Evolutionary conservation across 1,140 invertebrate genomes (phyloP), one percentile per base, ranked within the genome.

Genomic region (Marisa cornuarietis): DNA sequence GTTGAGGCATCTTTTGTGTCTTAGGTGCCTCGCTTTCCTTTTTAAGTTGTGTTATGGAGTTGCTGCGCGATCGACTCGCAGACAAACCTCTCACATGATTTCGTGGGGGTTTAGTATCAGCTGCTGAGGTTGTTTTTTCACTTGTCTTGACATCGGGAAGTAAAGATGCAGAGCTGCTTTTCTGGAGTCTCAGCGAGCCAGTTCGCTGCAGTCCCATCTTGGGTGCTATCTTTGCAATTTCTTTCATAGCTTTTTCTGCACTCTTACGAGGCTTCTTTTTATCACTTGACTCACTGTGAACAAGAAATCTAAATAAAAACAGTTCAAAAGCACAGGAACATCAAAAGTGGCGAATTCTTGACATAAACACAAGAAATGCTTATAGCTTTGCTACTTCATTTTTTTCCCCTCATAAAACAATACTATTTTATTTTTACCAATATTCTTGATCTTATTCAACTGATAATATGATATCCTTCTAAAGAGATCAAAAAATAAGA

Each of bases 231-330:
- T 77, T 65, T 24, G 52, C 24, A 52, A 26, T 63, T 54, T 73
- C 62, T n/a, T 61, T 61, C 24, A 63, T 49, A 20, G 69, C 26
- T n/a, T 72, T 77, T 22, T 77, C 49, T 24, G 71, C 42, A n/a
- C 66, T 65, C 63, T 73, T 81, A 52, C 69, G 22, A 8, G 61
- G 69, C 61, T 77, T 81, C 58, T 73, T 65, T 26, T 49, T 66
- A 66, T 26, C 24, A 20, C 51, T 13, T 7, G 75, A 65, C 71
- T 72, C 76, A 26, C 76, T 77, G 76, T 31, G 26, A 65, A 77
- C 49, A 54, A 77, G 65, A 69, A 13, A 24, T 77, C 65, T 77
- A n/a, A 24, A 54, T 69, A 54, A n/a, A 63, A 14, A 66, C 54
- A 58, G 16, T 0, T 58, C 54, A 58, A 58, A 58, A 58, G 54